These are phyloP conservation scores for Nomada fucata DNA, from an alignment of 2,888 invertebrate species.

Conservation along the genomic window DNA sequence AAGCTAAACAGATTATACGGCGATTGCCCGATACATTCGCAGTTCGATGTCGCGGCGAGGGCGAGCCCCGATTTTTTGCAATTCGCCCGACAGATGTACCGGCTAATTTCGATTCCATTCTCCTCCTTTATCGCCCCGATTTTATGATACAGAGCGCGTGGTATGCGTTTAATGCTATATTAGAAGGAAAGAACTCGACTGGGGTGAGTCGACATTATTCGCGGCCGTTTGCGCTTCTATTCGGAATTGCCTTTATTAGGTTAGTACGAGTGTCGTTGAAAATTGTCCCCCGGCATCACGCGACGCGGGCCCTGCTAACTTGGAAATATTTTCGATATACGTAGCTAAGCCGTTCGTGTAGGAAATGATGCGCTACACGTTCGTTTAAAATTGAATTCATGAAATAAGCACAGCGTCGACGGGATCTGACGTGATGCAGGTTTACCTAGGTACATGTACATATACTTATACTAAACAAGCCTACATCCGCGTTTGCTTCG, in stretches of 20 bases:
- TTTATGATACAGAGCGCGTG: conserved; percentile 36
- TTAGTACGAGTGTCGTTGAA: conserved; percentile 35
- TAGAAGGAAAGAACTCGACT: conserved; percentile 66
- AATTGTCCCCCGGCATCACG: conserved; percentile 27
- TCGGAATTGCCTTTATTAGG: conserved; percentile 36
- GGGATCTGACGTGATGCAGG: background rate
- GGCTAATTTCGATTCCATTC: conserved; percentile 72
- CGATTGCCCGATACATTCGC: conserved; percentile 69
- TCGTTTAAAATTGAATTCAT: background rate
- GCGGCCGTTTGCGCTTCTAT: conserved; percentile 7
- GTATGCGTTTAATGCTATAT: conserved; percentile 78
- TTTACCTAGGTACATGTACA: background rate
- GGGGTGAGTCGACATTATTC: conserved; percentile 47
- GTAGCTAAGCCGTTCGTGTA: background rate
- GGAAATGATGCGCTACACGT: background rate
- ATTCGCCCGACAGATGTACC: conserved; percentile 76
- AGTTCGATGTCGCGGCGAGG: conserved; percentile 33
- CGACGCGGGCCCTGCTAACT: no score
- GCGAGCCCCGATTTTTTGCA: conserved; percentile 18
- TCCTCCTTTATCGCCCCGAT: conserved; percentile 23
- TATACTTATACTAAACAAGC: conserved; percentile 1
- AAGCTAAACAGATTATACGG: conserved; percentile 81
- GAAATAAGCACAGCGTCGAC: conserved; percentile 4
- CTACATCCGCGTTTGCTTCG: background rate
- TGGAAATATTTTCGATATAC: background rate